These are phyloP conservation scores for Myiopsitta monachus DNA, from an alignment of 2,113 vertebrate genomes.

Conservation along the genomic window DNA sequence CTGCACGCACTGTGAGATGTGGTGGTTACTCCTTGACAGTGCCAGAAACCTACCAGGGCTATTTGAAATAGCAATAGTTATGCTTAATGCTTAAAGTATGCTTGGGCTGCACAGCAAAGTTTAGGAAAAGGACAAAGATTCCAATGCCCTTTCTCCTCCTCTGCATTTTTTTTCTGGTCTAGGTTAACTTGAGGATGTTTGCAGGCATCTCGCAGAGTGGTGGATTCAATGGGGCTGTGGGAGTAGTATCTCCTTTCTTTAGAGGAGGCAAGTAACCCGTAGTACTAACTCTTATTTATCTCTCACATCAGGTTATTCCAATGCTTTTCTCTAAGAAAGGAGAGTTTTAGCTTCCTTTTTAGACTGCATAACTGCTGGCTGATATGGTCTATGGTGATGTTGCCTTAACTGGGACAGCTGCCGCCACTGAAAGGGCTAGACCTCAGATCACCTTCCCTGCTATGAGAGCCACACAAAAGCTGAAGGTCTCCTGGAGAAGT, in stretches of 20 bases:
- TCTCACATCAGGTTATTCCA: not conserved
- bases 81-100: not conserved
- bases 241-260: not conserved
- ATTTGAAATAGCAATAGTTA: rapidly evolving
- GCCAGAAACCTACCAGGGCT: not conserved
- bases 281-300: not conserved
- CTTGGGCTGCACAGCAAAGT: not conserved
- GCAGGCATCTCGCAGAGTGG: not conserved
- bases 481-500: not conserved
- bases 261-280: not conserved
- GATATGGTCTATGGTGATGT: not conserved
- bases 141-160: not conserved
- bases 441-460: not conserved
- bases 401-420: not conserved
- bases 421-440: not conserved
- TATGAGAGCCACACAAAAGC: not conserved
- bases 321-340: not conserved
- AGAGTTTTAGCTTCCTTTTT: not conserved
- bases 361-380: not conserved
- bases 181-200: not conserved
- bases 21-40: not conserved
- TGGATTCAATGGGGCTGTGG: not conserved
- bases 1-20: not conserved
- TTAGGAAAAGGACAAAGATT: not conserved
- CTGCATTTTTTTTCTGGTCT: not conserved